Conservation (phyloP, 1,140 invertebrate species). For the Drosophila ironensis region DNA sequence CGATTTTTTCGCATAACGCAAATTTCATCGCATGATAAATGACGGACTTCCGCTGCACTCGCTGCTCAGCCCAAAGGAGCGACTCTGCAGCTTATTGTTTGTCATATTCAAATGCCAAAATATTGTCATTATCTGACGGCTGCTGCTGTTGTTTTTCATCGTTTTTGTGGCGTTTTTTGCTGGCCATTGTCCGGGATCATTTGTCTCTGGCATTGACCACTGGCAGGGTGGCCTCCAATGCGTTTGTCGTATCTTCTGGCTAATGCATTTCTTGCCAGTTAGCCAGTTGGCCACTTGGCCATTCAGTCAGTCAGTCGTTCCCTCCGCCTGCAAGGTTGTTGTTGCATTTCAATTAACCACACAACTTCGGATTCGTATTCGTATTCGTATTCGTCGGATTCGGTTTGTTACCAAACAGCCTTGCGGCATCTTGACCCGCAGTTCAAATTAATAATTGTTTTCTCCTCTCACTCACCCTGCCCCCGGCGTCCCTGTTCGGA, state of each 20-base stretch:
- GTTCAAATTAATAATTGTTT: constrained; percentile 70
- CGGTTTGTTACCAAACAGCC: constrained; percentile 10
- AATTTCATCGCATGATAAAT: constrained; percentile 73
- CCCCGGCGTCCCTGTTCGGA: not conserved
- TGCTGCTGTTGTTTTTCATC: no score
- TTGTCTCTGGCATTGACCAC: constrained; percentile 62
- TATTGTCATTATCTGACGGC: constrained; percentile 63
- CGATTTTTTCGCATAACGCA: constrained; percentile 38
- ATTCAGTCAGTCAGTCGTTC: constrained; percentile 7
- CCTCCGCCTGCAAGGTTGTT: not conserved
- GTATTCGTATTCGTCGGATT: not conserved
- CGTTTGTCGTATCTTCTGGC: constrained; percentile 39
- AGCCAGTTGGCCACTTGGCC: not conserved
- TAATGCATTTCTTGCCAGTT: constrained; percentile 55
- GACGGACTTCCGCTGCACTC: constrained; percentile 72
- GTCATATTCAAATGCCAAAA: constrained; percentile 77
- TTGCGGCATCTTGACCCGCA: constrained; percentile 44
- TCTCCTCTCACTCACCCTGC: constrained; percentile 1
- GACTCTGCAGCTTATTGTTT: constrained; percentile 54
- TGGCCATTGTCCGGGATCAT: constrained; percentile 55
- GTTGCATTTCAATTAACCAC: constrained; percentile 55
- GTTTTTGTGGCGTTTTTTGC: not conserved
- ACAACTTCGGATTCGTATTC: no score
- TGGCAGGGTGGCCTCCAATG: constrained; percentile 34
- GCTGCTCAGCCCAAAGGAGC: constrained; percentile 17